A percentile compares a stretch with the other conserved stretches of the same genome.
phyloP scores from a whole-genome alignment of 2,888 invertebrate genomes.

The Nemurella pictetii region DNA sequence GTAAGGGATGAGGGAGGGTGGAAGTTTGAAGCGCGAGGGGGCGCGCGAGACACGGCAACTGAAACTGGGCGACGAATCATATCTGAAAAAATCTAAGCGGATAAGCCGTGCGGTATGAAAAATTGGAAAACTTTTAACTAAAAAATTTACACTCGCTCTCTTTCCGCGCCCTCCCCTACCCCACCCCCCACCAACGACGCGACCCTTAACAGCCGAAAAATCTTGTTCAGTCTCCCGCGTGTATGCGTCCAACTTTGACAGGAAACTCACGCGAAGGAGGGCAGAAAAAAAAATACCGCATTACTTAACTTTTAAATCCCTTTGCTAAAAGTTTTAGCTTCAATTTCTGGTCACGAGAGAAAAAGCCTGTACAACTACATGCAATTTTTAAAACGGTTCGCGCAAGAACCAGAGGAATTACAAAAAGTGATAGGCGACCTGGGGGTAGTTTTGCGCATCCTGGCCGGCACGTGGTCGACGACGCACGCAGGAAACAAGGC shows the following conservation, averaged over 20 bases:
- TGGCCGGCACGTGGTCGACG: not conserved
- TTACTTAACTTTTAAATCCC: slow-evolving; percentile 37
- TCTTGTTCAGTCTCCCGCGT: slow-evolving; percentile 11
- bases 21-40: not conserved
- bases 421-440: not conserved
- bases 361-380: not conserved
- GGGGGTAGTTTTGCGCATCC: not conserved
- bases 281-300: slow-evolving; percentile 29
- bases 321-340: slow-evolving; percentile 20
- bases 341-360: slow-evolving; percentile 11
- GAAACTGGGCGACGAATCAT: slow-evolving; percentile 23
- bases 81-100: slow-evolving; percentile 32
- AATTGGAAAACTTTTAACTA: slow-evolving; percentile 38
- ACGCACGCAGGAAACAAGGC: not conserved
- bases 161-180: not conserved
- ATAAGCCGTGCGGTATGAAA: slow-evolving; percentile 38
- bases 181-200: not conserved
- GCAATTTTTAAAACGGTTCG: not conserved
- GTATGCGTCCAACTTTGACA: slow-evolving; percentile 29
- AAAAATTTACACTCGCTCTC: slow-evolving; percentile 25
- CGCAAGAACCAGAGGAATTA: not conserved
- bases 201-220: not conserved
- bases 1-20: not conserved
- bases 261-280: slow-evolving; percentile 5
- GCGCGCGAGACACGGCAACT: slow-evolving; percentile 3